phyloP scores from a whole-genome alignment of 2,888 invertebrate genomes.

The Buathra laborator region DNA sequence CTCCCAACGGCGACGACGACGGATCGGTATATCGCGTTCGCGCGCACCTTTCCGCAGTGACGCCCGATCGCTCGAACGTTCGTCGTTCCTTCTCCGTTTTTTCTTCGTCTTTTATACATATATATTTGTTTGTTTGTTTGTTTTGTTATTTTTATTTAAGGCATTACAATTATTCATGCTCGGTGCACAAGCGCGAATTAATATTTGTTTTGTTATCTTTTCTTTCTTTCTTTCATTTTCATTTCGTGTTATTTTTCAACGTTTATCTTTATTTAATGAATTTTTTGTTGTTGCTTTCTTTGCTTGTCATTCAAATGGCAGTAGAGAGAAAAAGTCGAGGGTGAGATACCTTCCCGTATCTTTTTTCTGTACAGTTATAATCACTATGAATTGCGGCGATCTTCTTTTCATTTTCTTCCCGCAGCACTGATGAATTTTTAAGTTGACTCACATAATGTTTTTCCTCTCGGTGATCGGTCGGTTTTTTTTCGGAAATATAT shows the following conservation, averaged over 20 bases:
- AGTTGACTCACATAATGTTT: not conserved
- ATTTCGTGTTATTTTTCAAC: constrained; percentile 47
- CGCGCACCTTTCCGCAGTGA: not conserved
- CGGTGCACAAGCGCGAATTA: constrained; percentile 73
- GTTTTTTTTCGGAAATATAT: not conserved
- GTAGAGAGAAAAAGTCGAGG: constrained; percentile 75
- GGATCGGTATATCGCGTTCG: constrained; percentile 7
- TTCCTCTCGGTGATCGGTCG: not conserved
- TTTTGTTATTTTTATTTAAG: constrained; percentile 66
- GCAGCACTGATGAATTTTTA: constrained; percentile 47
- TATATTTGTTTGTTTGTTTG: constrained; percentile 53
- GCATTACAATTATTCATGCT: constrained; percentile 69
- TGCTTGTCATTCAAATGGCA: constrained; percentile 75
- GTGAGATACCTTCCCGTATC: constrained; percentile 61
- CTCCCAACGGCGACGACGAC: not conserved
- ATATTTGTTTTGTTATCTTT: constrained; percentile 62
- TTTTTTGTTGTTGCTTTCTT: constrained; percentile 23
- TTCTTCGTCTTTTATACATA: constrained; percentile 45
- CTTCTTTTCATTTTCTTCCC: constrained; percentile 3
- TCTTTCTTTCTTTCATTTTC: constrained; percentile 48
- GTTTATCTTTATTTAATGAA: constrained; percentile 2
- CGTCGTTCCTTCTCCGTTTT: constrained; percentile 10
- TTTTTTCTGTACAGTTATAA: constrained; percentile 63
- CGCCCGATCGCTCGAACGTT: constrained; percentile 21
- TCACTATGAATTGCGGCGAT: constrained; percentile 54